These are phyloP conservation scores for Cataglyphis cursor DNA, from an alignment of 2,888 invertebrate species.

Conservation along the genomic window DNA sequence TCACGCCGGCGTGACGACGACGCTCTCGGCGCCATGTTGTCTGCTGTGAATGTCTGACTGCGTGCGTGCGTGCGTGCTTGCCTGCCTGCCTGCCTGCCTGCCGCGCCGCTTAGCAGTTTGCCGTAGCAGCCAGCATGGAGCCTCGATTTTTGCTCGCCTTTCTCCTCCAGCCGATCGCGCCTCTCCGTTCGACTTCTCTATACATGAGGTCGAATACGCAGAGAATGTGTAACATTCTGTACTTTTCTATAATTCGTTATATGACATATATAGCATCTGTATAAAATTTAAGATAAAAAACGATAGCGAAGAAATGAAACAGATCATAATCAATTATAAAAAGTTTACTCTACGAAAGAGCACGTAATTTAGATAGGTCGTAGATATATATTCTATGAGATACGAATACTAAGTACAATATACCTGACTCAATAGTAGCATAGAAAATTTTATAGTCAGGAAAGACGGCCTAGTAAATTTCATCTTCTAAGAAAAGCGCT, in stretches of 20 bases:
- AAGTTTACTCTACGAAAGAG: conserved; percentile 38
- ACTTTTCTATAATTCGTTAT: conserved; percentile 27
- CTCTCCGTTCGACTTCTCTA: conserved; percentile 46
- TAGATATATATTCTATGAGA: conserved; percentile 60
- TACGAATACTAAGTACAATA: conserved; percentile 22
- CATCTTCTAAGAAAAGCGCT: conserved; percentile 73
- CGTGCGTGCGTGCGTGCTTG: conserved; percentile 49
- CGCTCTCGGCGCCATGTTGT: conserved; percentile 86
- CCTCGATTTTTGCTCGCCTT: conserved; percentile 77
- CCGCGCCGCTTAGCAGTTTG: conserved; percentile 65
- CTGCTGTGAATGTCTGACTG: conserved; percentile 82
- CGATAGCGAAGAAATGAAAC: not conserved
- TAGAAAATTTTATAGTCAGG: conserved; percentile 68
- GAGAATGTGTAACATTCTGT: not conserved
- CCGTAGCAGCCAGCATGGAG: conserved; percentile 83
- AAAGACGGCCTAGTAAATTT: conserved; percentile 63
- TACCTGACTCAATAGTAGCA: conserved; percentile 55
- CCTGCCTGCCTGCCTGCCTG: conserved; percentile 42
- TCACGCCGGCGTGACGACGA: conserved; percentile 82
- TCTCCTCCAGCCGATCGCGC: conserved; percentile 61
- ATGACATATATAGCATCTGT: not conserved
- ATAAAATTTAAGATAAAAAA: not conserved
- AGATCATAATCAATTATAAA: not conserved
- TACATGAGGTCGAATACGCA: conserved; percentile 3
- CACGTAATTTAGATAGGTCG: conserved; percentile 72